Evolutionary conservation across 2,888 invertebrate species (phyloP), one percentile per base, ranked within the genome.

Genomic region (Mythimna albipuncta): DNA sequence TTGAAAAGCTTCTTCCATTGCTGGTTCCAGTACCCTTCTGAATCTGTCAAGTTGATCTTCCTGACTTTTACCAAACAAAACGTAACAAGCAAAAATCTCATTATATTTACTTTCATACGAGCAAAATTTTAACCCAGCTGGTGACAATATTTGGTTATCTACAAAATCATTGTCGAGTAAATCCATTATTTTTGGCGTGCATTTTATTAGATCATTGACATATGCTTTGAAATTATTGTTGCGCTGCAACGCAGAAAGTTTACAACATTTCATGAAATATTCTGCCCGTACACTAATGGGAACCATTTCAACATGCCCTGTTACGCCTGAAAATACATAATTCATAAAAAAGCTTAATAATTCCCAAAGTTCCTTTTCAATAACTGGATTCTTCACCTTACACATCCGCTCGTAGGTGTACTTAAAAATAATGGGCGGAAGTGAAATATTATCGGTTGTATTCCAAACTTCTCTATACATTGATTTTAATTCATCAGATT

Each of bases 291-390:
- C 76, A 67, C 58, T 58, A 6, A 70, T 11, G 19, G 90, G 92
- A 19, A 92, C 81, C 44, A 79, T 69, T 50, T 81, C 63, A 0
- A 85, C 77, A 89, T 47, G 54, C 3, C 64, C 44, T 44, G 59
- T 7, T 10, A 0, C 11, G 44, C 32, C 66, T 47, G 35, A 11
- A 47, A 67, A 62, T 32, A 64, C 92, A 83, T 69, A 85, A 32
- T 91, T 88, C n/a, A 93, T 90, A 74, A 91, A 92, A 50, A 73
- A 78, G 44, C 81, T 83, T 16, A 93, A 67, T 55, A 93, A 57
- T 35, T 88, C 78, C 90, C 91, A 92, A 35, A 92, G 74, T n/a
- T 89, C 84, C 47, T 88, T 83, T 35, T 86, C 70, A 50, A 79
- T 77, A 4, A 64, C 21, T 32, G 69, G 32, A 26, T 90, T 85